Conservation (phyloP, 64 coral and sea anemone species). For the Dendronephthya gigantea region DNA sequence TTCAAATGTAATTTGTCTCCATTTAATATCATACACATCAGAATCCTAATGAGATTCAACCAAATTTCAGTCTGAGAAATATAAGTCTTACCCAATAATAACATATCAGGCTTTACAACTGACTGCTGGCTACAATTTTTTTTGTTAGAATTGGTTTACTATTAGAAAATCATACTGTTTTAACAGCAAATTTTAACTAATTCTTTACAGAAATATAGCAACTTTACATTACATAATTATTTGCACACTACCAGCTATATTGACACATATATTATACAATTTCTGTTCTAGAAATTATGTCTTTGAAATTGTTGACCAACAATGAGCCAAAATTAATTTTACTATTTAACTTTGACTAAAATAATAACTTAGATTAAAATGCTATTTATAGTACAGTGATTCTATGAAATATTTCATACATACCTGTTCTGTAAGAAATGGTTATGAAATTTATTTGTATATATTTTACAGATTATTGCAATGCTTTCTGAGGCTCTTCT, state of each 20-base stretch:
- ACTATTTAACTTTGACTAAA: neutral
- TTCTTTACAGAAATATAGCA: neutral
- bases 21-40: no score
- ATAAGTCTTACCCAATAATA: no score
- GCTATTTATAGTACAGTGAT: neutral
- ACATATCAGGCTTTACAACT: no score
- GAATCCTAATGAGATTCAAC: no score
- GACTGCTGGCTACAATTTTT: no score
- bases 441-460: neutral
- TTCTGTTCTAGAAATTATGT: neutral
- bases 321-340: neutral
- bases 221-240: constrained; percentile 3
- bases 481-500: constrained; percentile 3
- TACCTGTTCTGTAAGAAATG: neutral
- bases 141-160: neutral
- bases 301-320: neutral
- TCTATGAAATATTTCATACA: neutral
- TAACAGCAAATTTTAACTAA: neutral
- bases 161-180: neutral
- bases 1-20: no score
- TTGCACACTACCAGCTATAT: neutral
- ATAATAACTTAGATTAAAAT: neutral
- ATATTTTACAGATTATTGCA: neutral
- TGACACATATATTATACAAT: neutral
- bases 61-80: no score